Base-by-base conservation (phyloP, 2,888 invertebrate species). In the Papilio gigon region DNA sequence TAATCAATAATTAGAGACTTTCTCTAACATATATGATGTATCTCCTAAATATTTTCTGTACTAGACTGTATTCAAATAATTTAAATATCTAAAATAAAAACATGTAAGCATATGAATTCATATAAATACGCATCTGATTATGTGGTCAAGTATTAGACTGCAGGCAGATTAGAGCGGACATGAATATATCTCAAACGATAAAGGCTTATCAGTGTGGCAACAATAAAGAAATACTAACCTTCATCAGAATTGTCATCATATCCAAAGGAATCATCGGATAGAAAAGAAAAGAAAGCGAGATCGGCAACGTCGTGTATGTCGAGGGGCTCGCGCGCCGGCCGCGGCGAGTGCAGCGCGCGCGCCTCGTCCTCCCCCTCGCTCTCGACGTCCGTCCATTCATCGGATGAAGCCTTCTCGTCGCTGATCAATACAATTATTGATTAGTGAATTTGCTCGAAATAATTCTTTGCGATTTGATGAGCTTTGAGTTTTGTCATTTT, bases 221-320 rank as follows among this genome's bases (percentile, higher is more conserved):
- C 42, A 56, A 65, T 27, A 58, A 12, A 40, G 17, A 44, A 17
- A 40, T 8, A 74, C 81, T 78, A 27, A 87, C 90, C 89, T 30
- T 89, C 89, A 70, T 89, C 90, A 1, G 90, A 89, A 70, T 84
- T 88, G 72, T 91, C 90, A 71, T 90, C 91, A 73, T 91, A 90
- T 1, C 90, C 90, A 73, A 86, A 88, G 0, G 89, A 90, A 71
- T 90, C 90, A 72, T 89, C 89, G 2, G 88, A 88, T n/a, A 59
- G 14, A 37, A 61, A 65, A n/a, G 50, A 59, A 5, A 64, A 33
- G 74, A 85, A 82, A 78, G 88, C 87, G 0, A 86, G 77, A n/a
- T 84, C 80, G 42, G 78, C 74, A 63, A 75, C 79, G 1, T 74
- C 66, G 2, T 73, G 40, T 17, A 74, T 70, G 70, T 80, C 37